Evolutionary conservation across 1,140 invertebrate species (phyloP).

Genomic region (Bombus pyrosoma): DNA sequence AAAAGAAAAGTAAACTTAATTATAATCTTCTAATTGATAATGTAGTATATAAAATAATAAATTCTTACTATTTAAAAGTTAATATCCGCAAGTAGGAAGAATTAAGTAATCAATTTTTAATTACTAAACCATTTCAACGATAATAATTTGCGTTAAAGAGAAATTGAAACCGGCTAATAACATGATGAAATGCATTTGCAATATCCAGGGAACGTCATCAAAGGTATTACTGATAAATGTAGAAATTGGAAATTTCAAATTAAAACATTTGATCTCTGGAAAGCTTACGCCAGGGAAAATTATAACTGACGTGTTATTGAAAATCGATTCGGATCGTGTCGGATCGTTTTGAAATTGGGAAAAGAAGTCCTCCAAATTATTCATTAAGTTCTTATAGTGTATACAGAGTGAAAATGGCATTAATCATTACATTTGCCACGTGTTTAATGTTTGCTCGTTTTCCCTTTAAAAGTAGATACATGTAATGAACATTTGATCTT

Average conservation of each 20-base stretch:
- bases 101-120: not conserved
- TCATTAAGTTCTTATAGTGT: not conserved
- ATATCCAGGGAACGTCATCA: not conserved
- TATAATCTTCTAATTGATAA: not conserved
- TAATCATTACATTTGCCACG: not conserved
- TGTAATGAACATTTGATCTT: not conserved
- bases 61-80: not conserved
- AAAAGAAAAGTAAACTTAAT: not conserved
- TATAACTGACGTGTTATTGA: conserved; percentile 8
- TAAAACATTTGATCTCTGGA: not conserved
- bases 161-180: conserved; percentile 5
- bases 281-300: not conserved
- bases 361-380: not conserved
- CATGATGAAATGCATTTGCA: not conserved
- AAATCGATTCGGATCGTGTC: not conserved
- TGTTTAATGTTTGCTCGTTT: not conserved
- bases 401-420: not conserved
- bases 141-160: not conserved
- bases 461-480: not conserved
- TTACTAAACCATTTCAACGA: not conserved
- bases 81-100: not conserved
- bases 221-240: not conserved
- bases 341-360: not conserved
- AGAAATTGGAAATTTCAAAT: not conserved
- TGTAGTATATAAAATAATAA: not conserved